Evolutionary conservation across 2,888 invertebrate genomes (phyloP), one percentile per base, ranked within the genome.

Genomic region (Melinaea menophilus): DNA sequence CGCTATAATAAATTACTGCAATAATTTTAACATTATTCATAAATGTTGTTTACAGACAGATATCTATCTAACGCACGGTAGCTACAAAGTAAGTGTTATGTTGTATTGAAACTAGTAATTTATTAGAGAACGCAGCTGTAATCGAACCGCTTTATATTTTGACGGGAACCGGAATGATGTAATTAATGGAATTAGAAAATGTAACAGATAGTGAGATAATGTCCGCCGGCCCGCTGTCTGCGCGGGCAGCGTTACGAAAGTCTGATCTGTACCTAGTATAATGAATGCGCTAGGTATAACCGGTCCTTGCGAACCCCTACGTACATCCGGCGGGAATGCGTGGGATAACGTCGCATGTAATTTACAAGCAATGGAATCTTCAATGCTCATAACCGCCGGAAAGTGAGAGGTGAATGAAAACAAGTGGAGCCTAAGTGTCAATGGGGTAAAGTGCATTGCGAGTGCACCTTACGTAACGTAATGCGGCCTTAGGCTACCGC

Each of bases 101-200:
- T 75, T 77, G 78, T 82, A 86, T 82, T 77, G 78, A 76, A 79
- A 77, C 80, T 80, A 82, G 81, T 86, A 82, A 81, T 81, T 81
- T 82, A 82, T 84, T 85, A 81, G 76, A 81, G 80, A 86, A 86
- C 80, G 76, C 84, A 84, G 84, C 86, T 85, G 82, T 80, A 76
- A 82, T 81, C 80, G 71, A 71, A 71, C 64, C 63, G 65, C 66
- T 68, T 72, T 79, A 84, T 82, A 85, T 87, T 85, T 84, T 82
- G 85, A 85, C 82, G 85, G 83, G 72, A 71, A 76, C 75, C 67
- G 70, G 76, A 79, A 79, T 83, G 79, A 84, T 83, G 85, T 86
- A 88, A 88, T 88, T 86, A 88, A 89, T 87, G 85, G 82, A 82
- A 86, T 82, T 84, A 78, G 85, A 87, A 88, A 87, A 87, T 85